A percentile compares a stretch with the other conserved stretches of the same genome.
Evolutionary conservation across 2,888 invertebrate genomes (phyloP).

Genomic region (Syrista parreyssii): DNA sequence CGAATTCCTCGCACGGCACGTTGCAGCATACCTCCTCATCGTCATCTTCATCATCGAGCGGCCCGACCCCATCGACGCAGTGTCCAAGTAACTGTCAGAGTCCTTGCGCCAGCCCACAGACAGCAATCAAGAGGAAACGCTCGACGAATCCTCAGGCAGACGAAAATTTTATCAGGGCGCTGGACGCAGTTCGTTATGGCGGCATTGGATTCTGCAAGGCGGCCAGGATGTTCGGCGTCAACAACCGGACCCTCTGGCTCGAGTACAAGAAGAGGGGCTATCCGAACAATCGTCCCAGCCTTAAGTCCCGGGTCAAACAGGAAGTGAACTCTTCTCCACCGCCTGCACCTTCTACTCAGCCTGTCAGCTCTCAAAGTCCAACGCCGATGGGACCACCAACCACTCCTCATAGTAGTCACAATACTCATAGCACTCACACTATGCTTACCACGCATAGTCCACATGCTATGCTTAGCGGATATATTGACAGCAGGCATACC

Average conservation of each 20-base stretch:
- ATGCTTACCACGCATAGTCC: slow-evolving; percentile 76
- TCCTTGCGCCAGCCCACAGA: slow-evolving; percentile 65
- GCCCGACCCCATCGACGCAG: slow-evolving; percentile 53
- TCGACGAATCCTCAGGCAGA: slow-evolving; percentile 84
- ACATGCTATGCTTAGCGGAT: slow-evolving; percentile 73
- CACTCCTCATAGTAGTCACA: slow-evolving; percentile 53
- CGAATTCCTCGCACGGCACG: slow-evolving; percentile 58
- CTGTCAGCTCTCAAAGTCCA: slow-evolving; percentile 67
- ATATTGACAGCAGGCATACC: slow-evolving; percentile 78
- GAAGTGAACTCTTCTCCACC: slow-evolving; percentile 74
- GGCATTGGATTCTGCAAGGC: slow-evolving; percentile 90
- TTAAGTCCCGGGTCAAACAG: slow-evolving; percentile 80
- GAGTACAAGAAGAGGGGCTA: slow-evolving; percentile 88
- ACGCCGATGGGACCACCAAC: slow-evolving; percentile 55
- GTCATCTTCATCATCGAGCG: slow-evolving; percentile 51
- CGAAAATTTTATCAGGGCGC: slow-evolving; percentile 83
- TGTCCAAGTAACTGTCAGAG: slow-evolving; percentile 63
- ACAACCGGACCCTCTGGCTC: slow-evolving; percentile 86
- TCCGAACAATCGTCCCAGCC: slow-evolving; percentile 82
- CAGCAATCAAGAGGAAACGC: slow-evolving; percentile 73
- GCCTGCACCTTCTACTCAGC: slow-evolving; percentile 61
- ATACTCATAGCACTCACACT: slow-evolving; percentile 61
- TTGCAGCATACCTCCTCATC: slow-evolving; percentile 60
- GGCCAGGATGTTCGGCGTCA: slow-evolving; percentile 85
- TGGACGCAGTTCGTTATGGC: slow-evolving; percentile 85